These are phyloP conservation scores for Drosophila lacteicornis DNA, from an alignment of 1,140 invertebrate species.

Conservation along the genomic window DNA sequence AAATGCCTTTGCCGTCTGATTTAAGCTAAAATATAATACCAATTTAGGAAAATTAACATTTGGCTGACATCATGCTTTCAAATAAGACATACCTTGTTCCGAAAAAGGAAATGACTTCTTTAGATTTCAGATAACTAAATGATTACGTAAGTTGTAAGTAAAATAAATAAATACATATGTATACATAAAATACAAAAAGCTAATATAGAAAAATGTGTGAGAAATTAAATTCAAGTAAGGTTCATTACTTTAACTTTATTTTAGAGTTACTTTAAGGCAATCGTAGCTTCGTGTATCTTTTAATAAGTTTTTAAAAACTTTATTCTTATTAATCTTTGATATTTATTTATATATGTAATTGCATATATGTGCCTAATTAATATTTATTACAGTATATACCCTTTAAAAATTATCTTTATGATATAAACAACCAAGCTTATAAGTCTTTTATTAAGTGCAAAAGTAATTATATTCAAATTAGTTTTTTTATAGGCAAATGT, in stretches of 20 bases:
- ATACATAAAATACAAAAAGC: background rate
- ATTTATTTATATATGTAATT: background rate
- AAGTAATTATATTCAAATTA: background rate
- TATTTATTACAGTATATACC: background rate
- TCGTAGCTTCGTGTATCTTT: no score
- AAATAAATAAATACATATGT: background rate
- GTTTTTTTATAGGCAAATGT: no score
- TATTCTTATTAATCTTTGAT: fast-evolving
- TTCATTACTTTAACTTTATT: no score
- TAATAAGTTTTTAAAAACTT: background rate
- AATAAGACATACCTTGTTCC: background rate
- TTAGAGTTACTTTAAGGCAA: no score
- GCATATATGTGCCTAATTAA: background rate
- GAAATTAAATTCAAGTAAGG: no score
- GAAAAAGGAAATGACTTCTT: background rate
- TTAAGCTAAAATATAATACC: no score
- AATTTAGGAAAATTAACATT: background rate
- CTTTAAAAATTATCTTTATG: background rate
- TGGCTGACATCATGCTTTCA: background rate
- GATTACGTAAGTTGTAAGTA: background rate
- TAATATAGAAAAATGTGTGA: background rate
- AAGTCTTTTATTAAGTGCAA: background rate
- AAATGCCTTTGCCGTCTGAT: background rate
- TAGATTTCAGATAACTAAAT: background rate
- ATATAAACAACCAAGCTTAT: background rate